phyloP scores from a whole-genome alignment of 1,140 invertebrate species.

The Diabrotica virgifera region DNA sequence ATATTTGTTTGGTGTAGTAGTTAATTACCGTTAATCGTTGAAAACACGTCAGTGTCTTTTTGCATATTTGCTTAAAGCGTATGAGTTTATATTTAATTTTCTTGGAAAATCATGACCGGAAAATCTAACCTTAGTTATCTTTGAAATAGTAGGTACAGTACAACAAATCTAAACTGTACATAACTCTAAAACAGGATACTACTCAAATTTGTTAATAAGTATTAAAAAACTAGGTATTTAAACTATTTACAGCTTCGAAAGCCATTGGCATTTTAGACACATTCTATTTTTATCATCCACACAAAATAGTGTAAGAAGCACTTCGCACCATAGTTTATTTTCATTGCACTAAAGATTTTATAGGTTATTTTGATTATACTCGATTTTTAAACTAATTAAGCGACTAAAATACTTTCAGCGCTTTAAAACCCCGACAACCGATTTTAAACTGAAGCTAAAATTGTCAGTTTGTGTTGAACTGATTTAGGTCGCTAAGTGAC shows the following conservation, averaged over 20 bases:
- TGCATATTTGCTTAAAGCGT: too few species aligned
- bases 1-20: too few species aligned
- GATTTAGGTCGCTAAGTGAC: constrained; percentile 4
- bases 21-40: too few species aligned
- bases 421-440: constrained; percentile 20
- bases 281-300: not conserved
- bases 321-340: constrained; percentile 12
- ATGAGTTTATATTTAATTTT: too few species aligned
- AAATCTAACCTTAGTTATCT: too few species aligned
- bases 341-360: constrained; percentile 15
- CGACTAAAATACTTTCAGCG: constrained; percentile 28
- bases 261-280: not conserved
- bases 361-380: constrained; percentile 12
- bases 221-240: not conserved
- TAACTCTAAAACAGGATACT: too few species aligned
- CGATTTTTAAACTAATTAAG: constrained; percentile 17
- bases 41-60: too few species aligned
- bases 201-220: constrained; percentile 4
- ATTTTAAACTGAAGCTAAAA: constrained; percentile 27
- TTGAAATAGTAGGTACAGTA: too few species aligned
- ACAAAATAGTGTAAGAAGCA: constrained; percentile 11
- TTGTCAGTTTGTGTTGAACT: constrained; percentile 22
- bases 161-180: too few species aligned
- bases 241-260: not conserved
- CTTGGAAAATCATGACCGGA: too few species aligned